phyloP scores from a whole-genome alignment of 2,113 vertebrate species.

The Pseudorasbora parva region DNA sequence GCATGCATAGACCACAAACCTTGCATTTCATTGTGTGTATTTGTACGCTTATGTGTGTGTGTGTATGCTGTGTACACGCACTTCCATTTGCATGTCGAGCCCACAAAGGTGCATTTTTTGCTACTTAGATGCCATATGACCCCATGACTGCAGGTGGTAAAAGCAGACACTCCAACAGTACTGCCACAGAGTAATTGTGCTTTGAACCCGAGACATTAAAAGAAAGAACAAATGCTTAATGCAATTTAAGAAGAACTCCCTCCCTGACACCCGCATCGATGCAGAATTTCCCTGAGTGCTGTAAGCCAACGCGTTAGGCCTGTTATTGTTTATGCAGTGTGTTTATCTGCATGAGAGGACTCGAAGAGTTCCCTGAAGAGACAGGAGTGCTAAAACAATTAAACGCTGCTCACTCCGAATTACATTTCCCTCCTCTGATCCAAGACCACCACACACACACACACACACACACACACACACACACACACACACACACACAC shows the following conservation, averaged over 20 bases:
- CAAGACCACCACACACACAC: constrained; percentile 72
- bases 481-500: constrained; percentile 70
- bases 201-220: constrained; percentile 9
- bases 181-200: background rate
- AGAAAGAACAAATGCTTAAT: constrained; percentile 22
- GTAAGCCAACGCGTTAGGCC: constrained; percentile 60
- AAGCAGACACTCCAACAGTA: background rate
- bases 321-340: constrained; percentile 69
- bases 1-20: constrained; percentile 73
- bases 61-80: background rate
- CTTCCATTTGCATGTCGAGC: constrained; percentile 39
- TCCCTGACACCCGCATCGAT: constrained; percentile 44
- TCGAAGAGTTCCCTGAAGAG: constrained; percentile 65
- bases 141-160: background rate
- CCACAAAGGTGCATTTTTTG: constrained; percentile 26
- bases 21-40: constrained; percentile 66
- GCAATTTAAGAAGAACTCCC: constrained; percentile 19
- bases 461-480: constrained; percentile 71
- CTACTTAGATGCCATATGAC: constrained; percentile 33
- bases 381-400: constrained; percentile 69
- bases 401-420: constrained; percentile 64
- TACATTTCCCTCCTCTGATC: constrained; percentile 68
- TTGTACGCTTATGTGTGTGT: constrained; percentile 43
- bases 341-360: constrained; percentile 73
- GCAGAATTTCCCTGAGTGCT: constrained; percentile 49